Percentiles rank a stretch among this genome's conserved stretches.
phyloP scores from a whole-genome alignment of 2,113 vertebrate genomes.

The Gnathonemus echidnorhynchus region DNA sequence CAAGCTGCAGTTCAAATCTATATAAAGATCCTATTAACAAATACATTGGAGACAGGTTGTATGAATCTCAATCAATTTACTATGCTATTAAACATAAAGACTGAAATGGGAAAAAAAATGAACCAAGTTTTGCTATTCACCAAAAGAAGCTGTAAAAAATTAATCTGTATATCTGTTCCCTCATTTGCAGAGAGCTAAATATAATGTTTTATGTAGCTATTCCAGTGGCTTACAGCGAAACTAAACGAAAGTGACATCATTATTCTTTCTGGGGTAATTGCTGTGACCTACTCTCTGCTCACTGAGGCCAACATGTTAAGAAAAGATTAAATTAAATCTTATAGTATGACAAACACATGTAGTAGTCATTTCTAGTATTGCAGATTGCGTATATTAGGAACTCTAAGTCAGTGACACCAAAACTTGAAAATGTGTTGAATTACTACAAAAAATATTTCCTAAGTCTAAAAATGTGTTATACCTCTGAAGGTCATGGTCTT shows the following conservation, averaged over 20 bases:
- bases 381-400: background rate
- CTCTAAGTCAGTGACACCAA: background rate
- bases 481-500: conserved; percentile 10
- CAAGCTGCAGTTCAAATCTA: background rate
- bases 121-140: conserved; percentile 8
- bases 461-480: conserved; percentile 7
- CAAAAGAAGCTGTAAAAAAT: background rate
- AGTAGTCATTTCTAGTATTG: background rate
- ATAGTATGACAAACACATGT: background rate
- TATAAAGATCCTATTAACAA: conserved; percentile 6
- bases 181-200: background rate
- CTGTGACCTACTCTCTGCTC: conserved; percentile 10
- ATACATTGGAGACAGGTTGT: background rate
- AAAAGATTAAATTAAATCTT: conserved; percentile 6
- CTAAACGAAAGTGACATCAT: conserved; percentile 2
- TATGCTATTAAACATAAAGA: background rate
- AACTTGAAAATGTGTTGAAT: background rate
- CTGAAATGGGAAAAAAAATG: background rate
- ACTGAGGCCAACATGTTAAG: conserved; percentile 4
- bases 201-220: background rate
- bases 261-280: conserved; percentile 14
- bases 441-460: background rate
- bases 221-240: background rate
- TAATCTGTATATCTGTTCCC: background rate
- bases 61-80: conserved; percentile 8